Evolutionary conservation across 2,888 invertebrate genomes (phyloP), one percentile per base, ranked within the genome.

Genomic region (Tipula lateralis): DNA sequence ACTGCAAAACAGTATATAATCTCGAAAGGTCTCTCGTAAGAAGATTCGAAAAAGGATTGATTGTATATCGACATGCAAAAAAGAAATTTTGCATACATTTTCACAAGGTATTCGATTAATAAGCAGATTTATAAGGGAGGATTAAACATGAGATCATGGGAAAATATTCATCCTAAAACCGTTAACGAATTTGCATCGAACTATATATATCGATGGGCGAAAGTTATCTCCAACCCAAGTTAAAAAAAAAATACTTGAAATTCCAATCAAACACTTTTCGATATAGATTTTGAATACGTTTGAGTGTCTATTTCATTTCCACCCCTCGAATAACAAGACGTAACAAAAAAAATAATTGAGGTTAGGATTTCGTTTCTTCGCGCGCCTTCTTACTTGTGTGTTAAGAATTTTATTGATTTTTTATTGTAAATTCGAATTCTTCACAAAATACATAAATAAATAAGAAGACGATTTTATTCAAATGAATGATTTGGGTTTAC

Each of bases 211-310:
- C n/a, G 5, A 50, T 7, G 19, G 44, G 36, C 44, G 44, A 66
- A 66, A 4, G 2, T 24, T 24, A 12, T 9, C 24, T 66, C 24
- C 12, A 9, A 24, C 2, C 66, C 66, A 66, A 9, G 32, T 7
- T 32, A 32, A 32, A 39, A 39, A 66, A 24, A 24, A 66, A 66
- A 66, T 66, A 66, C 66, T 66, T 66, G 66, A 66, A 66, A 66
- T 66, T 66, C 66, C 66, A 66, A 66, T 66, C 66, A 66, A 66
- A 66, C 66, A 66, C 66, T 66, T 66, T 66, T 66, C 50, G 50
- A 2, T 16, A 50, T 50, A 24, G 66, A 24, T 66, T 66, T 66
- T 24, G 66, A 66, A 66, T 66, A 24, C 9, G 66, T 39, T 66
- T 66, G 24, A 24, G 66, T 9, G 66, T 66, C 19, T 66, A 3